Conservation (phyloP, 1,140 invertebrate species). For the Bombus vancouverensis region DNA sequence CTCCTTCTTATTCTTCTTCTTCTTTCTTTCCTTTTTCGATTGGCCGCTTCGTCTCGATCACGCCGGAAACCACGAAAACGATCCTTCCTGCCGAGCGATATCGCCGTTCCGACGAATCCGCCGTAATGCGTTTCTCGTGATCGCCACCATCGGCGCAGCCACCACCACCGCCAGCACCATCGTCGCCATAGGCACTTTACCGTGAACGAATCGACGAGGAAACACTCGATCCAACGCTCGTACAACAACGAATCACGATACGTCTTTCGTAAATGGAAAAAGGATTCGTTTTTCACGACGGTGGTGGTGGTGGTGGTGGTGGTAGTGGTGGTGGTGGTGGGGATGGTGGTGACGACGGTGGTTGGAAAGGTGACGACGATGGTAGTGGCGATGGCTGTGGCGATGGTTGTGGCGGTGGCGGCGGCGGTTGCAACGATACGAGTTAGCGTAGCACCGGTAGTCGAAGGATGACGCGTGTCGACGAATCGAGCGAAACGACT, state of each 20-base stretch:
- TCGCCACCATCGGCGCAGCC: constrained; percentile 50
- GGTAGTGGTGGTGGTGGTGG: background rate
- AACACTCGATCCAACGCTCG: background rate
- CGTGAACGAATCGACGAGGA: constrained; percentile 5
- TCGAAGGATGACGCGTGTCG: background rate
- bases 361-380: background rate
- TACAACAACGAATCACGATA: background rate
- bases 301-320: background rate
- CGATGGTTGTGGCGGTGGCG: too few species aligned
- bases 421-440: background rate
- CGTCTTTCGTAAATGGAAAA: background rate
- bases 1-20: background rate
- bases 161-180: constrained; percentile 60
- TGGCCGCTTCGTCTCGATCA: background rate
- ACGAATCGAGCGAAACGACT: background rate
- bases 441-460: too few species aligned
- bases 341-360: background rate
- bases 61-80: background rate
- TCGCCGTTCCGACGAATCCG: background rate
- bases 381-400: background rate
- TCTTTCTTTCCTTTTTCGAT: background rate
- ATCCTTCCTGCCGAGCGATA: background rate
- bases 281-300: background rate
- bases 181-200: constrained; percentile 33
- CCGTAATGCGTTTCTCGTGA: background rate